phyloP scores from a whole-genome alignment of 2,888 invertebrate species.

The Zhuqinia jingwanae region DNA sequence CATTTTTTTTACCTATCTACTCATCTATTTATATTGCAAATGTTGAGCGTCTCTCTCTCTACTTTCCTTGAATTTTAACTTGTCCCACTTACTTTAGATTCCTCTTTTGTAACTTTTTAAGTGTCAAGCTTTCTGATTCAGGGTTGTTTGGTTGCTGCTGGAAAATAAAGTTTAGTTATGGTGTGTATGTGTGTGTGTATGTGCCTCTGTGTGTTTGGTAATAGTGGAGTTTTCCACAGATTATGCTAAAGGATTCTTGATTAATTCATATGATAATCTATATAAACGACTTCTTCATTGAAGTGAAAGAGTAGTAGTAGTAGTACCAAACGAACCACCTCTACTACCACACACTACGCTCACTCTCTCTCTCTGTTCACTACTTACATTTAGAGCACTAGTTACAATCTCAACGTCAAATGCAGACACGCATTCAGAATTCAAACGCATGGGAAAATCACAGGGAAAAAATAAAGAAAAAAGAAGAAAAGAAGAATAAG shows the following conservation, averaged over 20 bases:
- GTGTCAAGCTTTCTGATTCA: constrained; percentile 54
- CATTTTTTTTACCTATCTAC: background rate
- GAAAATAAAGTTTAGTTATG: constrained; percentile 1
- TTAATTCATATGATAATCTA: constrained; percentile 72
- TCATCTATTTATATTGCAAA: constrained; percentile 20
- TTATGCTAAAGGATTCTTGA: constrained; percentile 61
- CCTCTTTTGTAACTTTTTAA: constrained; percentile 42
- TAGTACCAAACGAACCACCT: background rate
- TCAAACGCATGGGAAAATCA: background rate
- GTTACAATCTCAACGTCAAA: constrained; percentile 23
- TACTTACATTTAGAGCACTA: too few relatives aligned
- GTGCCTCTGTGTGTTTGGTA: background rate
- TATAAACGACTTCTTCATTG: constrained; percentile 57
- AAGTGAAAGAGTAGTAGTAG: background rate
- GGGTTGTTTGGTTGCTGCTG: constrained; percentile 22
- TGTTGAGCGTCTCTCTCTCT: background rate
- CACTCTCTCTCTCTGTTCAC: background rate
- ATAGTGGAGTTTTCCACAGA: constrained; percentile 28
- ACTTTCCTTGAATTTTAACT: constrained; percentile 58
- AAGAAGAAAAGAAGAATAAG: background rate
- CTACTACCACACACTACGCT: background rate
- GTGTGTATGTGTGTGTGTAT: too few relatives aligned
- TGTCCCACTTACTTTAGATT: constrained; percentile 40
- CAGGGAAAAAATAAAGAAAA: background rate
- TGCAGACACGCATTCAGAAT: constrained; percentile 37